Evolutionary conservation across 2,888 invertebrate genomes (phyloP), one percentile per base, ranked within the genome.

Genomic region (Oxystoma pomonae): DNA sequence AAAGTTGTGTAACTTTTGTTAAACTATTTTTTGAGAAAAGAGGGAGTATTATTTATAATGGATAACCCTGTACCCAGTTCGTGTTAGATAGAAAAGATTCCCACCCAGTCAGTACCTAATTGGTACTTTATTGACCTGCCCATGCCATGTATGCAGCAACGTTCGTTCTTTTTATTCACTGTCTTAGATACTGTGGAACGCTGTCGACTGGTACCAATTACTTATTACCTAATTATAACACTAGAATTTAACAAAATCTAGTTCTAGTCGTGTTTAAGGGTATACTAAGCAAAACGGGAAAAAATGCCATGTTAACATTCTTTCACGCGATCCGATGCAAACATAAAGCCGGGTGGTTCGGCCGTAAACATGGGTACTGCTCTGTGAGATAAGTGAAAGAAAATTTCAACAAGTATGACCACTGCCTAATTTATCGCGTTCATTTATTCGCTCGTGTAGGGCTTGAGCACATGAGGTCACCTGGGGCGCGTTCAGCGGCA

Each of bases 171-270:
- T 65, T 67, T 70, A 12, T 12, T 35, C 35, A 12, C n/a, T n/a
- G n/a, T n/a, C n/a, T n/a, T n/a, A n/a, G n/a, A n/a, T n/a, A n/a
- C n/a, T n/a, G 12, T 35, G 35, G 35, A 35, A 35, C 35, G 74
- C 74, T 74, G 73, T 73, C 73, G 75, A 64, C 60, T 55, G 62
- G 62, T 60, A 62, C 64, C 64, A 74, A 75, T 73, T 74, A 75
- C 70, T 71, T 71, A 70, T 68, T 72, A 70, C 73, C 74, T 74
- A 75, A 75, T 75, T 75, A 74, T 74, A 71, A 71, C 63, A 68
- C 72, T 70, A 70, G 72, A 74, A 75, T 74, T 65, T 73, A 73
- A 71, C 69, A 75, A 74, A 72, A 74, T 59, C 63, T 63, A 63
- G 35, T 60, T 58, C 58, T 69, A 70, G 75, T 75, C 74, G 75